These are phyloP conservation scores for Tubulanus polymorphus DNA, from an alignment of 2,888 invertebrate species.

Conservation along the genomic window DNA sequence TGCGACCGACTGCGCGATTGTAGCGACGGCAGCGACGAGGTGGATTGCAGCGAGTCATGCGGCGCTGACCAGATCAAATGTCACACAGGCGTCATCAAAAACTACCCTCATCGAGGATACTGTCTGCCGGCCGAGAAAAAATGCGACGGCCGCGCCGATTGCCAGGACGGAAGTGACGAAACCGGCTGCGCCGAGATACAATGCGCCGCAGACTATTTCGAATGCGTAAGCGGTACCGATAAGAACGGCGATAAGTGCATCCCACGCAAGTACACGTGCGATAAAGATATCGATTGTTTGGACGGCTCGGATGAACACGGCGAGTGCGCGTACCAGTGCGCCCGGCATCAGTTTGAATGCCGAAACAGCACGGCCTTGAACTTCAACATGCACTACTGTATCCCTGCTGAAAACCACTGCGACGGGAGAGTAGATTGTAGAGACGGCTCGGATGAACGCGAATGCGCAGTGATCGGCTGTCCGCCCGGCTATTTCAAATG, in stretches of 20 bases:
- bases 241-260: not conserved
- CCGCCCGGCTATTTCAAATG: not conserved
- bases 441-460: not conserved
- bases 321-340: not conserved
- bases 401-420: not conserved
- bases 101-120: not conserved
- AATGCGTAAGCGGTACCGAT: not conserved
- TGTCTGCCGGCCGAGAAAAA: not conserved
- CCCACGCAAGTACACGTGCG: not conserved
- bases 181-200: not conserved
- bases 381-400: not conserved
- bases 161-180: not conserved
- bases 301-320: not conserved
- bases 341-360: not conserved
- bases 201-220: not conserved
- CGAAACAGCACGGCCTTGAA: not conserved
- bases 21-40: slow-evolving; percentile 15
- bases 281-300: slow-evolving; percentile 6
- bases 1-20: slow-evolving; percentile 10
- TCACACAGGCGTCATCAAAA: not conserved
- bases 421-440: not conserved
- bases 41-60: slow-evolving; percentile 4
- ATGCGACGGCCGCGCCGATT: not conserved
- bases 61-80: not conserved
- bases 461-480: not conserved